Base-by-base conservation (phyloP, 1,140 invertebrate species). In the Pseudomyrmex dendroicus region DNA sequence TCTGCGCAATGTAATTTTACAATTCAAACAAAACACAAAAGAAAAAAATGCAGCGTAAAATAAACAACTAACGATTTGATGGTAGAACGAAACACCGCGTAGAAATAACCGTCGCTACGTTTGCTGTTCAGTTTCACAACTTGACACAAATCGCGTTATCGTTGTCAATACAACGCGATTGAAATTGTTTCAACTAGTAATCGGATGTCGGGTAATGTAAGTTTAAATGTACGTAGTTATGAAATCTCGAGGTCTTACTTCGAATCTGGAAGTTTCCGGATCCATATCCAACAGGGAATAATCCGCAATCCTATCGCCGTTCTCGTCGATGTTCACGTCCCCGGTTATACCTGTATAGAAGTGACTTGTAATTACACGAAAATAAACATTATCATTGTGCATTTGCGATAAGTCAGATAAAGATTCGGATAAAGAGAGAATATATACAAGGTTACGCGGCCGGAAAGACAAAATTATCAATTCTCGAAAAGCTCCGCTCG, bases 241-340 rank as follows among this genome's bases (percentile, higher is more conserved):
- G 9, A 66, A 52, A 46, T 44, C 17, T 22, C 15, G 17, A 1
- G 44, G n/a, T 70, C 95, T 95, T 90, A 97, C 97, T 95, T 98
- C 96, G 92, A 99, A 99, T 83, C 96, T 95, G 46, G 96, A 96
- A 1, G 96, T 97, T 0, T 93, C 92, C 0, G 98, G 97, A 93
- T 99, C 96, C 97, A 99, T 97, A 90, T 99, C 98, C 3, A 99
- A 94, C 1, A 99, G 93, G 0, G 98, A 98, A 92, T 99, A 99
- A 61, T 98, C 98, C 1, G 98, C 97, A 83, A 97, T 96, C 15
- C 98, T 95, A 91, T 99, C 98, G 0, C 98, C 98, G 93, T 99
- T 98, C 1, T 95, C 94, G 91, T 99, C 97, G 84, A 99, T 99
- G 72, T 97, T 97, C 2, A 99, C 98, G 84, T 97, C 97, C 0